Percentiles rank a stretch among this genome's conserved stretches.
Evolutionary conservation across 2,797 vertebrate species (phyloP).

Genomic region (Halcyon leucocephala): DNA sequence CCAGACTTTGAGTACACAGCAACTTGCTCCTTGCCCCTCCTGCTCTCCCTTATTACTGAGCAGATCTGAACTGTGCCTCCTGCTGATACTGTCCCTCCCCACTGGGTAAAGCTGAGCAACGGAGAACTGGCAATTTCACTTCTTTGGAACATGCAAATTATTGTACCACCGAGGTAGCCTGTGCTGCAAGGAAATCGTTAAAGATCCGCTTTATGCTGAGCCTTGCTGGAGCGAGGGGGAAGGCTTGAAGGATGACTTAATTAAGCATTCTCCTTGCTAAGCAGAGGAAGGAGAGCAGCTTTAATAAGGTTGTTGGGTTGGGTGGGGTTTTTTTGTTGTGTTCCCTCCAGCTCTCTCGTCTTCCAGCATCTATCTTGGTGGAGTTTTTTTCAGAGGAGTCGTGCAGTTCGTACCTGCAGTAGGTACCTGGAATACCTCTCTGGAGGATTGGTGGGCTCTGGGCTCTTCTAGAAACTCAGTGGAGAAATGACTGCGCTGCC

Average conservation of each 20-base stretch:
- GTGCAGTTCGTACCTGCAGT: not conserved
- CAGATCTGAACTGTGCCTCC: not conserved
- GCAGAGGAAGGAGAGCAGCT: conserved; percentile 21
- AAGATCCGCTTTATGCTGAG: conserved; percentile 6
- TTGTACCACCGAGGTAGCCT: not conserved
- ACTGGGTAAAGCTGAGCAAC: not conserved
- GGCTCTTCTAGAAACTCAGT: not conserved
- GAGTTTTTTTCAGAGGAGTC: not conserved
- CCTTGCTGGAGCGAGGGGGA: not conserved
- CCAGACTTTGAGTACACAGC: not conserved
- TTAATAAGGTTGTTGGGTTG: not conserved
- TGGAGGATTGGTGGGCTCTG: not conserved
- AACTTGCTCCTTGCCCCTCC: not conserved
- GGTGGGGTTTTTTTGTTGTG: not conserved
- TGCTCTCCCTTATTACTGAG: not conserved
- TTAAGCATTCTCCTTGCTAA: conserved; percentile 41
- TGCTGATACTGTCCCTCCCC: not conserved
- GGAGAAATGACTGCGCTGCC: not conserved
- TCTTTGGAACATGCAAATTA: not conserved
- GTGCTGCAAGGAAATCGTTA: not conserved
- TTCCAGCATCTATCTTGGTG: not conserved
- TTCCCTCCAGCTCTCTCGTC: not conserved
- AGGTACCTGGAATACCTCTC: not conserved
- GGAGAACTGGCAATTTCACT: not conserved
- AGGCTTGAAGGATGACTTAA: conserved; percentile 30